Base-by-base conservation (phyloP, 2,888 invertebrate genomes). In the Drosophila neonasuta region DNA sequence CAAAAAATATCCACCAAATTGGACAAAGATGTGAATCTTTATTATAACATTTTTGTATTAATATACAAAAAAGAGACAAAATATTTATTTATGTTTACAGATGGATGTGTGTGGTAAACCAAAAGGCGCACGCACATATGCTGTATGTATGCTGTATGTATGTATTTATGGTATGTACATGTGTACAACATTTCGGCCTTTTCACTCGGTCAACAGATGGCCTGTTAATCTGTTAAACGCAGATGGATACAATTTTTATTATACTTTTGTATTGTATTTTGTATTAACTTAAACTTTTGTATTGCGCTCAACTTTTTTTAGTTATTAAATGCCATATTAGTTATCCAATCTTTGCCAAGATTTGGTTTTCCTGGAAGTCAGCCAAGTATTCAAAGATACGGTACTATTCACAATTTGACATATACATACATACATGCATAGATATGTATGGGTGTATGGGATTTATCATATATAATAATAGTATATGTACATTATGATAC, bases 281-380 rank as follows among this genome's bases (percentile, higher is more conserved):
- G 30, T 30, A 20, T 20, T 20, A 4, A 20, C 20, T 20, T 20
- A 4, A 20, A 20, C 6, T 24, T 24, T 36, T 41, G 39, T 3
- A 41, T 41, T 41, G 8, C 24, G 24, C 24, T 24, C 24, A 15
- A 15, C 13, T 15, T 15, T 41, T 2, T 39, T 15, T 15, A 41
- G 9, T 9, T 30, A 13, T 2, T 13, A 30, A 9, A n/a, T 17
- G 4, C n/a, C 8, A n/a, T 3, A 20, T 11, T 17, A 13, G 30
- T 15, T 20, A 49, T 20, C 20, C n/a, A 50, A 34, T n/a, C 15
- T 8, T 36, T 45, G 3, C 24, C 6, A 13, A n/a, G 5, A 10
- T 1, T 4, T 34, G n/a, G n/a, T 45, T 56, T 11, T 45, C 45
- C 56, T 32, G 44, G 29, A 55, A 55, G 44, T 44, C n/a, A 13